phyloP scores from a whole-genome alignment of 2,113 vertebrate genomes.

The Oryzias celebensis region DNA sequence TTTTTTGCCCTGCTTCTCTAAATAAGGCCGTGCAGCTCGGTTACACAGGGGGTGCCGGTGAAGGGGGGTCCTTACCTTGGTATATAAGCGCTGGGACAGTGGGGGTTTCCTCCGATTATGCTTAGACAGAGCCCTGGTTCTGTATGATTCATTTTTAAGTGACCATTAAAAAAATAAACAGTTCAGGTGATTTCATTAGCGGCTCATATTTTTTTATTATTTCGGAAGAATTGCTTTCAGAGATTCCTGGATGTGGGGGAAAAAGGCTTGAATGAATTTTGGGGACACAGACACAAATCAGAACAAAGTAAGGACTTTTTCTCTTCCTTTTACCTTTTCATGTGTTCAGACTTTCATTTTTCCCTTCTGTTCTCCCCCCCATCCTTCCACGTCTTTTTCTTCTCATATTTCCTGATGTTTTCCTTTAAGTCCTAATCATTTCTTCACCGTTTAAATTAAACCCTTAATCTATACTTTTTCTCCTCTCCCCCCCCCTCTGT shows the following conservation, averaged over 20 bases:
- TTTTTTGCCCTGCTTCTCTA: slow-evolving; percentile 97
- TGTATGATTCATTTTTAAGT: not conserved
- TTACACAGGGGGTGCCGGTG: slow-evolving; percentile 34
- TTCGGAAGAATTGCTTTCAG: slow-evolving; percentile 28
- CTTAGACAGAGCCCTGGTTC: not conserved
- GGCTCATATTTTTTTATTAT: not conserved
- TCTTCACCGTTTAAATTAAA: slow-evolving; percentile 1
- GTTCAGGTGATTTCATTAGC: not conserved
- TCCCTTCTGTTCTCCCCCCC: not conserved
- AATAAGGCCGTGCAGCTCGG: slow-evolving; percentile 87
- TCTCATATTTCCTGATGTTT: not conserved
- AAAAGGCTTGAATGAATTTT: slow-evolving; percentile 58
- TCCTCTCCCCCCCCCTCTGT: slow-evolving; percentile 37
- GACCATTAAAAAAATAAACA: not conserved
- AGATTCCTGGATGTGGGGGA: slow-evolving; percentile 23
- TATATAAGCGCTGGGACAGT: slow-evolving; percentile 89
- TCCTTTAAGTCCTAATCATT: not conserved
- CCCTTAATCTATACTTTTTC: slow-evolving; percentile 17
- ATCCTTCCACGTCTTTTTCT: not conserved
- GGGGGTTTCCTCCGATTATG: slow-evolving; percentile 79
- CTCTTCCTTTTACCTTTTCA: not conserved
- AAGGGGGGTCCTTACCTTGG: slow-evolving; percentile 78
- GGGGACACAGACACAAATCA: slow-evolving; percentile 28
- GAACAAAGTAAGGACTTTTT: slow-evolving; percentile 44
- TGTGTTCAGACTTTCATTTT: not conserved